Evolutionary conservation across 23 tunicate genomes (phyloP).

Genomic region (Ascidia mentula): DNA sequence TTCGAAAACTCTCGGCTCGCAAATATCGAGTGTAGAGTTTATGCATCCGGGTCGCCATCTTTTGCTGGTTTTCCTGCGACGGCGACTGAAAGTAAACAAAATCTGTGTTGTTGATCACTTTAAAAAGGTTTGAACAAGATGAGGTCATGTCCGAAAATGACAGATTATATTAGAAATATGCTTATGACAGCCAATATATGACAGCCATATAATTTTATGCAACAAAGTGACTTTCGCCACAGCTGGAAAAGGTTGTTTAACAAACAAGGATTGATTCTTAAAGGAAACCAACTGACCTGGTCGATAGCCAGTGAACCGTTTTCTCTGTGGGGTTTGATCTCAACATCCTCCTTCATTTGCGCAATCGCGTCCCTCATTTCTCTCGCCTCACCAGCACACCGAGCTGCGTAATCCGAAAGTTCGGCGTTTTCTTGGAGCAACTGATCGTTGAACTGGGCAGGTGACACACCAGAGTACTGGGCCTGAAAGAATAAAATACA

Average conservation of each 20-base stretch:
- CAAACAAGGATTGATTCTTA: no score
- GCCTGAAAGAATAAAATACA: background rate
- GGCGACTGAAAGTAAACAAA: background rate
- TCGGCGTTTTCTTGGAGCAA: constrained; percentile 73
- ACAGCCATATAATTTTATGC: background rate
- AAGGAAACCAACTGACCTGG: background rate
- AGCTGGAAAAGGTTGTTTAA: no score
- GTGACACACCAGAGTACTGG: background rate
- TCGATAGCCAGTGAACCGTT: background rate
- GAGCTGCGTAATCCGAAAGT: constrained; percentile 50
- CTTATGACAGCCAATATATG: background rate
- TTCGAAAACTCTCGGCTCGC: constrained; percentile 88
- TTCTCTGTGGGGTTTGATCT: background rate
- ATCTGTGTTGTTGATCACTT: background rate
- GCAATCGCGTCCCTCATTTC: constrained; percentile 57
- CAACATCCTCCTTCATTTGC: constrained; percentile 11
- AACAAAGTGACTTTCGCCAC: no score
- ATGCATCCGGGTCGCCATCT: constrained; percentile 90
- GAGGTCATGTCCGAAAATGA: no score
- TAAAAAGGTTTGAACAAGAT: background rate
- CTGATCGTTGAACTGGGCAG: constrained; percentile 67
- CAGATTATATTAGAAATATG: background rate
- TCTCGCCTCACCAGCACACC: constrained; percentile 52
- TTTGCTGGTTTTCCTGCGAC: constrained; percentile 45
- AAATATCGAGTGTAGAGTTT: constrained; percentile 84